These are phyloP conservation scores for Narcine bancroftii DNA, from an alignment of 2,113 vertebrate species.

Conservation along the genomic window DNA sequence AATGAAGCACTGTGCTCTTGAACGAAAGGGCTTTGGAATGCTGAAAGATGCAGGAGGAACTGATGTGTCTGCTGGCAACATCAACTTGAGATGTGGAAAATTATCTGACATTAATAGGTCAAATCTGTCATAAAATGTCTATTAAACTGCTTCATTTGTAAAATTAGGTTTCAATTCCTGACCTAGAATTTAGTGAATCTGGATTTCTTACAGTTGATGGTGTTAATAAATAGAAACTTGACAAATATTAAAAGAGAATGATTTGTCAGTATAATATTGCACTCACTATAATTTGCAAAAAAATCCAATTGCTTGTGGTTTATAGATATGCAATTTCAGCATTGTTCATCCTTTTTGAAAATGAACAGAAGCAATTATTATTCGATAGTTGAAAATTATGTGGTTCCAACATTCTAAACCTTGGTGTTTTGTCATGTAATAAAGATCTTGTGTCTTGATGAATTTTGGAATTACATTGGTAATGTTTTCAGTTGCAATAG, in stretches of 20 bases:
- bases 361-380: not conserved
- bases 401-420: not conserved
- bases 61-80: too few relatives aligned
- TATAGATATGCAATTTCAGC: not conserved
- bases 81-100: not conserved
- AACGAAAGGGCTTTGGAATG: too few relatives aligned
- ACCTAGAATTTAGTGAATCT: not conserved
- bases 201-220: too few relatives aligned
- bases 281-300: not conserved
- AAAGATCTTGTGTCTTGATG: not conserved
- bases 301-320: not conserved
- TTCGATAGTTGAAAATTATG: not conserved
- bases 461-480: not conserved
- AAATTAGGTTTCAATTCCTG: not conserved
- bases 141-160: not conserved
- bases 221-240: not conserved
- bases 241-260: not conserved
- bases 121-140: not conserved
- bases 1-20: too few relatives aligned
- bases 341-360: not conserved
- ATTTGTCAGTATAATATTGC: not conserved
- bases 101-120: constrained; percentile 10
- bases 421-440: not conserved
- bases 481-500: not conserved
- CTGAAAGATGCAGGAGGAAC: too few relatives aligned